phyloP scores from a whole-genome alignment of 2,888 invertebrate genomes.

The Euplagia quadripunctaria region DNA sequence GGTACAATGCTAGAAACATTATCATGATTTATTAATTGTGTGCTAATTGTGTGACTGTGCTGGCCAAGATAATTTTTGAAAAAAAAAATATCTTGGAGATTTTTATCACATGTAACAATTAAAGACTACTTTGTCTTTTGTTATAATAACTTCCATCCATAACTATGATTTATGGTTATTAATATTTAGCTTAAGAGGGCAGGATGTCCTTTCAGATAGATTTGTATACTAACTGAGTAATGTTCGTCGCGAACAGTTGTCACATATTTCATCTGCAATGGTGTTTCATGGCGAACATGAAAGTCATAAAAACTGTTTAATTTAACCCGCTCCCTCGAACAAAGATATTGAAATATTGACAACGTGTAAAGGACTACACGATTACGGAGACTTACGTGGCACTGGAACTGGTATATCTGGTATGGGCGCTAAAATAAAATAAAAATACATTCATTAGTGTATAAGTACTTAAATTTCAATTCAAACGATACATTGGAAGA shows the following conservation, averaged over 20 bases:
- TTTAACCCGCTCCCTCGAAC: neutral
- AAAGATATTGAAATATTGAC: conserved; percentile 3
- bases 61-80: too few relatives aligned
- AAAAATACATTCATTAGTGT: conserved; percentile 16
- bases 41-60: too few relatives aligned
- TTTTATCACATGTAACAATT: too few relatives aligned
- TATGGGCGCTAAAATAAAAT: conserved; percentile 48
- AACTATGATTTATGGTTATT: too few relatives aligned
- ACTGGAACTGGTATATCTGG: conserved; percentile 47
- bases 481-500: neutral
- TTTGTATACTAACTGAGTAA: conserved; percentile 44
- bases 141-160: too few relatives aligned
- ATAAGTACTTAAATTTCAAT: neutral
- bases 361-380: conserved; percentile 9
- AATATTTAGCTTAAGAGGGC: neutral
- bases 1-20: too few relatives aligned
- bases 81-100: too few relatives aligned
- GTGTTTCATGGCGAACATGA: conserved; percentile 31
- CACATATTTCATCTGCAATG: conserved; percentile 37
- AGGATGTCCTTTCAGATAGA: conserved; percentile 10
- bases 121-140: too few relatives aligned
- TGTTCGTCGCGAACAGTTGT: conserved; percentile 33
- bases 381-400: conserved; percentile 50
- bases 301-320: conserved; percentile 32
- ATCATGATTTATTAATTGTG: too few relatives aligned